Evolutionary conservation across 2,888 invertebrate genomes (phyloP), one percentile per base, ranked within the genome.

Genomic region (Nomada ferruginata): DNA sequence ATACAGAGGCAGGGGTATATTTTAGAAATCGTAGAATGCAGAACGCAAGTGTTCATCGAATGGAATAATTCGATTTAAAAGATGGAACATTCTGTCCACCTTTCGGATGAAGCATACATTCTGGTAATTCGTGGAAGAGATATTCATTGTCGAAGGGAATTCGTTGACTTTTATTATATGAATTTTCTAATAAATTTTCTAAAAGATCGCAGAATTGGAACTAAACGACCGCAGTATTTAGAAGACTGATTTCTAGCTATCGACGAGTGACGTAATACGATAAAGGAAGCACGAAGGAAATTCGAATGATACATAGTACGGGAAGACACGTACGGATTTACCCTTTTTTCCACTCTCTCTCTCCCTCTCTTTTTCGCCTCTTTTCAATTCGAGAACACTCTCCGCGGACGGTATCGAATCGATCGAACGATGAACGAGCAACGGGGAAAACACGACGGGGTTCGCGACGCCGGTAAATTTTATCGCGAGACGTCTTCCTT

Each of bases 401-500:
- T 47, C n/a, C 26, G 65, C 50, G 36, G 7, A 42, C 11, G 47
- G 64, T 72, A 76, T 76, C 82, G 81, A 66, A 66, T 26, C 70
- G 76, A 83, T 80, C 76, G 60, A 59, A 50, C 42, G 66, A 50
- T 63, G 42, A 65, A 55, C 69, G 60, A 82, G 76, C 59, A 47
- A 64, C 66, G 59, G 36, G 57, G 52, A 53, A 79, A 75, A 76
- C 77, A 77, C 63, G 64, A 53, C 63, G 76, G 53, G 57, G 20
- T 69, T 42, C n/a, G 59, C 60, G 75, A 60, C 57, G 57, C 57
- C 80, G 78, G 79, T 89, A 75, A 82, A 87, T 85, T 89, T 88
- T 83, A 86, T 87, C 77, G 77, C 79, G 76, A 73, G 74, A 81
- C 81, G 79, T 85, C 88, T 82, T 87, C 85, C 81, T 85, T 84